phyloP scores from a whole-genome alignment of 2,113 vertebrate species.

The Barnardius zonarius region DNA sequence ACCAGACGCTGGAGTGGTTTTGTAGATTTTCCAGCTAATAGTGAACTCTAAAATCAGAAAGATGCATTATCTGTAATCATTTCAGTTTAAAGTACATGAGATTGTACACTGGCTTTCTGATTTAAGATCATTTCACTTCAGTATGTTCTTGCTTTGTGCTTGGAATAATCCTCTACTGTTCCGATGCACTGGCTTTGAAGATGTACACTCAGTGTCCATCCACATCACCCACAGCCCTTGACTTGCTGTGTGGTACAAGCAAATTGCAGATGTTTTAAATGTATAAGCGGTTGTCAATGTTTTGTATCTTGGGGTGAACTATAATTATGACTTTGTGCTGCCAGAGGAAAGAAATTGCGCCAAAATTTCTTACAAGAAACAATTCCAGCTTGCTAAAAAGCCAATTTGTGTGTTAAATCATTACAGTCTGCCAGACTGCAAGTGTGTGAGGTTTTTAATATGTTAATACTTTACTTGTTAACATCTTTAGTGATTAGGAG shows the following conservation, averaged over 20 bases:
- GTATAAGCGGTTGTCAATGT: background rate
- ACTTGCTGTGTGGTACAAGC: background rate
- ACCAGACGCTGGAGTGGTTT: background rate
- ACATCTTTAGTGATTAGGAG: background rate
- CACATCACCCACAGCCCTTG: background rate
- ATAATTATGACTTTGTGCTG: background rate
- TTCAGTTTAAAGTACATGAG: background rate
- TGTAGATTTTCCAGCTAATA: slow-evolving; percentile 18
- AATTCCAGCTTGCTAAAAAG: background rate
- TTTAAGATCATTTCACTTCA: background rate
- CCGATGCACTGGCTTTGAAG: background rate
- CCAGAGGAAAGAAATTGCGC: background rate
- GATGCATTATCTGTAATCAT: fast-evolving
- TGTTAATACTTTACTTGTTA: background rate
- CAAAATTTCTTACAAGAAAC: background rate
- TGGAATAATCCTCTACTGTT: background rate
- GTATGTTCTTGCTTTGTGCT: background rate
- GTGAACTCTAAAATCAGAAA: background rate
- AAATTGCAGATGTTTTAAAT: background rate
- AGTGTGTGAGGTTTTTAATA: background rate
- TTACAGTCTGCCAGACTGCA: background rate
- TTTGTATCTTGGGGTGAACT: background rate
- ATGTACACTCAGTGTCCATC: background rate
- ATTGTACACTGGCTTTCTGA: background rate
- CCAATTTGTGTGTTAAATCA: background rate